Evolutionary conservation across 2,888 invertebrate genomes (phyloP).

Genomic region (Ophion ellenae): DNA sequence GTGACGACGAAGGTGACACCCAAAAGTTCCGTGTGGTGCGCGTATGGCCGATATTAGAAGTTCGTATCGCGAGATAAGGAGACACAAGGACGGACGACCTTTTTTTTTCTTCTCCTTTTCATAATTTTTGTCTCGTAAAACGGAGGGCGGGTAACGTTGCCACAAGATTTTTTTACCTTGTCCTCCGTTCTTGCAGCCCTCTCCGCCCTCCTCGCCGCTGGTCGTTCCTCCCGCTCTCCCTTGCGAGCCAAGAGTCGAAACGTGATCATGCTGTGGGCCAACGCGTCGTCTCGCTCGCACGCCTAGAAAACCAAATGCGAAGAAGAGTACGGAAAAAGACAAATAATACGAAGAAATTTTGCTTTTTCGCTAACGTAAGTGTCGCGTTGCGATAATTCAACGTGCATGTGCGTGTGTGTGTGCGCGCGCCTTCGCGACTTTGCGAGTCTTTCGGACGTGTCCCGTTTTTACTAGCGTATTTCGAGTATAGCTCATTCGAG

Average conservation of each 20-base stretch:
- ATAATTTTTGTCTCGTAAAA: not conserved
- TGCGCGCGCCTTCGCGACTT: not conserved
- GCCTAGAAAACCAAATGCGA: not conserved
- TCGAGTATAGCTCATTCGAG: conserved; percentile 72
- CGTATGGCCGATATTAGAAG: conserved; percentile 80
- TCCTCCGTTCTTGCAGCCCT: not conserved
- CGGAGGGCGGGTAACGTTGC: conserved; percentile 33
- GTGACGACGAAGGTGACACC: conserved; percentile 79
- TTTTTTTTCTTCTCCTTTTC: conserved; percentile 27
- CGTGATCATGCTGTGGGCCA: conserved; percentile 38
- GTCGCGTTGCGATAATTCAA: conserved; percentile 11
- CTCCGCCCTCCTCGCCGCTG: conserved; percentile 6
- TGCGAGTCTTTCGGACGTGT: conserved; percentile 34
- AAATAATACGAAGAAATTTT: not conserved
- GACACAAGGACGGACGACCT: conserved; percentile 41
- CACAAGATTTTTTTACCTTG: conserved; percentile 20
- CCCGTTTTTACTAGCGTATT: conserved; percentile 71
- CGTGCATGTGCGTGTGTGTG: conserved; percentile 1
- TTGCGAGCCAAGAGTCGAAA: conserved; percentile 14
- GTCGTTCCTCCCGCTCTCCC: conserved; percentile 3
- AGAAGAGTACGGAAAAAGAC: not conserved
- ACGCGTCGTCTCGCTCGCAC: conserved; percentile 45
- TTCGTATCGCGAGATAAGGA: conserved; percentile 72
- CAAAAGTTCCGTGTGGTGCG: conserved; percentile 77
- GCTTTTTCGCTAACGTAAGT: conserved; percentile 40